These are phyloP conservation scores for Syritta pipiens DNA, from an alignment of 2,888 invertebrate species.

Conservation along the genomic window DNA sequence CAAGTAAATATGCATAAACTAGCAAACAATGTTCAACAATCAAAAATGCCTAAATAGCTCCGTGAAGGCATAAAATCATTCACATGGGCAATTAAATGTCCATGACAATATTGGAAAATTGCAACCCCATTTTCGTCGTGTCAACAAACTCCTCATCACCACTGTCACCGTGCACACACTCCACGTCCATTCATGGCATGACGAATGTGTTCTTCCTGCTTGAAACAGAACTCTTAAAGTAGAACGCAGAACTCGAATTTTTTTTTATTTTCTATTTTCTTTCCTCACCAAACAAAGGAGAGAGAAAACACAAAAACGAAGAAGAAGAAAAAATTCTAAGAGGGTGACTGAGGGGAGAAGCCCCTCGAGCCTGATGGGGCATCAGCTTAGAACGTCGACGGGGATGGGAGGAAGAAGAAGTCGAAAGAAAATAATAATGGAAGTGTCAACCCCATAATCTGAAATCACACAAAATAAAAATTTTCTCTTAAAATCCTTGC, in stretches of 20 bases:
- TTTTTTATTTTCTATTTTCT: not conserved
- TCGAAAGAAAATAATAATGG: constrained; percentile 61
- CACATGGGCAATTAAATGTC: too few relatives aligned
- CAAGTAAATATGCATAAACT: too few relatives aligned
- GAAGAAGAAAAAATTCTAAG: not conserved
- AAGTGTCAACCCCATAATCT: constrained; percentile 70
- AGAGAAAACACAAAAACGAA: not conserved
- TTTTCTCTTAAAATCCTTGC: constrained; percentile 58
- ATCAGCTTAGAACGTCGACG: too few relatives aligned
- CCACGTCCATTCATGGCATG: not conserved
- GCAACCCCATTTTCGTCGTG: too few relatives aligned
- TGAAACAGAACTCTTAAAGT: constrained; percentile 46
- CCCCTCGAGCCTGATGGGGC: too few relatives aligned
- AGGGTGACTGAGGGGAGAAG: constrained; percentile 59
- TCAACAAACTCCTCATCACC: not conserved
- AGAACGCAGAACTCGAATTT: constrained; percentile 15
- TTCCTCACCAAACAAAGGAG: constrained; percentile 34
- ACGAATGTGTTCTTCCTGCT: constrained; percentile 22
- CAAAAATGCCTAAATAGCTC: too few relatives aligned
- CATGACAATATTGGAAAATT: too few relatives aligned
- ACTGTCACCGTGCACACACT: constrained; percentile 8
- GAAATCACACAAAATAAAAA: constrained; percentile 68
- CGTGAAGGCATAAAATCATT: too few relatives aligned
- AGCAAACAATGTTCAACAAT: too few relatives aligned
- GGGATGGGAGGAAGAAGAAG: too few relatives aligned